Conservation (phyloP, 2,797 vertebrate genomes). For the Balearica regulorum region DNA sequence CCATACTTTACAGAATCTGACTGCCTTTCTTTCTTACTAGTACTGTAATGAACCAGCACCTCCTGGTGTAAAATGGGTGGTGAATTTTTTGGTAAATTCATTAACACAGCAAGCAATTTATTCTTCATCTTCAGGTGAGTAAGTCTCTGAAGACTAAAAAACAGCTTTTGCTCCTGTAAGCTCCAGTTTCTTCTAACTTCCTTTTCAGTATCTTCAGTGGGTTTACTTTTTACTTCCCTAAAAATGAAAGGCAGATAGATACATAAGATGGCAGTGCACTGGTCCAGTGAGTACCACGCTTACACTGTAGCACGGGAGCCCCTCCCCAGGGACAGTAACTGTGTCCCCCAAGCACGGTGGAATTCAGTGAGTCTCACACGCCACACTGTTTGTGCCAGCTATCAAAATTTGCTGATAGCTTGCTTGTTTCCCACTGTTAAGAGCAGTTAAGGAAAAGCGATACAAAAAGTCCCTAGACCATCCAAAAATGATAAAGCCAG, state of each 20-base stretch:
- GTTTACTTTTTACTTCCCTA: neutral
- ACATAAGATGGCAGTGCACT: neutral
- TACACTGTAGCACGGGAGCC: neutral
- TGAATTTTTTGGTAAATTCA: neutral
- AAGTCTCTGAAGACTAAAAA: neutral
- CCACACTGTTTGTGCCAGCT: neutral
- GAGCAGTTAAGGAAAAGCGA: neutral
- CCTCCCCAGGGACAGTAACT: neutral
- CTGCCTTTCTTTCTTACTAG: neutral
- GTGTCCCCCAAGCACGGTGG: neutral
- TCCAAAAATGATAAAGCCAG: neutral
- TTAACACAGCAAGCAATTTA: neutral
- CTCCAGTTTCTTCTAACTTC: neutral
- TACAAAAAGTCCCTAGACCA: neutral
- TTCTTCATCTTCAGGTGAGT: neutral
- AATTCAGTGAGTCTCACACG: neutral
- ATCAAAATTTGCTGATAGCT: neutral
- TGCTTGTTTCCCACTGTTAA: neutral
- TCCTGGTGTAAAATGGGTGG: neutral
- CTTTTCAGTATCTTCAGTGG: neutral
- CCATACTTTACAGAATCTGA: neutral
- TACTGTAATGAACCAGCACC: neutral
- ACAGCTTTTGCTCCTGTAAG: neutral
- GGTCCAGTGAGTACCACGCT: neutral
- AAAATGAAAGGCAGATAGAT: neutral